Base-by-base conservation (phyloP, 2,888 invertebrate genomes). In the Cheilosia vernalis region DNA sequence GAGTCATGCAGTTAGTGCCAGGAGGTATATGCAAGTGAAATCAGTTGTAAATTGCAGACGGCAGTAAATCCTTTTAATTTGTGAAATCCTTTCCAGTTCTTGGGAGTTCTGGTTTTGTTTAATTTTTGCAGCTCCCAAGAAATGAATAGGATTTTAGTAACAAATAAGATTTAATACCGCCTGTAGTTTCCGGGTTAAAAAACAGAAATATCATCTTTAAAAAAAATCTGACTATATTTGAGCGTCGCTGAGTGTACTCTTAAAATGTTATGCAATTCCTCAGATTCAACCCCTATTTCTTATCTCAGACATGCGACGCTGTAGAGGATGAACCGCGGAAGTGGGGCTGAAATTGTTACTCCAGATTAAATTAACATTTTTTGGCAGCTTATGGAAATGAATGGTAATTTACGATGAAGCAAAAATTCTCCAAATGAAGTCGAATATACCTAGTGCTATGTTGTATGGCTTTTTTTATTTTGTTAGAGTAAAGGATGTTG, bases 311-410 rank as follows among this genome's bases (percentile, higher is more conserved):
- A 49, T 58, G 27, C 55, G 58, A 70, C 61, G 63, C 47, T 53
- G 30, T 61, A 19, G 56, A 61, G 37, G n/a, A 69, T 63, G 40
- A 56, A 49, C 37, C 44, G 24, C 42, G 21, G 53, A 69, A 21
- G 61, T 15, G 61, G 10, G n/a, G 55, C 24, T 51, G 44, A 67
- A 61, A 55, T 49, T 55, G 47, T 55, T 40, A 33, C 30, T 55
- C 24, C 42, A 27, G 21, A 77, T 78, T 47, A 70, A 67, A 63
- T 83, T 67, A 72, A 72, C 70, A 72, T 70, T 70, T 77, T 56
- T 63, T 24, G 58, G 58, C 42, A 70, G 70, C 70, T 70, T 78
- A 70, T 78, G 70, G 63, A 78, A 70, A 70, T 78, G 63, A 64
- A 61, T 53, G 60, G 53, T 30, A 60, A 77, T 77, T 63, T 77